Conservation (phyloP, 2,113 vertebrate genomes). For the Tragelaphus buxtoni region DNA sequence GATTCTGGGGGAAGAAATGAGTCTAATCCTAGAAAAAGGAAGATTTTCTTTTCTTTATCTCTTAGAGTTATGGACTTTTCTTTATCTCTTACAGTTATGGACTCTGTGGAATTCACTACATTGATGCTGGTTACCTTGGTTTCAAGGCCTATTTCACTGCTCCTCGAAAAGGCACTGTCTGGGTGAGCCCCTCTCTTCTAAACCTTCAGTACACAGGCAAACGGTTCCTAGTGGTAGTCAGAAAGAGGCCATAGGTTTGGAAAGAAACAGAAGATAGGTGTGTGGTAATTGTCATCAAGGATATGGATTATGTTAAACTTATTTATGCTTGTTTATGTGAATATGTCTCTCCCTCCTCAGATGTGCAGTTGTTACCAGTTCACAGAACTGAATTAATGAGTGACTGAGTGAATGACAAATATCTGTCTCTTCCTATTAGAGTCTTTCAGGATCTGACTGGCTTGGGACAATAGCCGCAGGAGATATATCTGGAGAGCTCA, state of each 20-base stretch:
- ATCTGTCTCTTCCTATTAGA: conserved; percentile 79
- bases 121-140: conserved; percentile 87
- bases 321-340: not conserved
- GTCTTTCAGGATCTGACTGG: conserved; percentile 93
- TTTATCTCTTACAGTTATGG: conserved; percentile 77
- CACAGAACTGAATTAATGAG: not conserved
- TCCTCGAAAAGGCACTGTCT: conserved; percentile 88
- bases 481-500: conserved; percentile 89
- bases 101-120: conserved; percentile 92
- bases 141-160: conserved; percentile 87
- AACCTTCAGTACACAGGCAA: not conserved
- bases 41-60: not conserved
- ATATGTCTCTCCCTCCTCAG: not conserved
- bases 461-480: conserved; percentile 84
- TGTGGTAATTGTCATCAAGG: not conserved
- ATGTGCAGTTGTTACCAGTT: not conserved
- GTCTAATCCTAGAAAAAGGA: not conserved
- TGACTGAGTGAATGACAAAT: not conserved
- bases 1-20: not conserved
- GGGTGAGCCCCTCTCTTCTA: conserved; percentile 84
- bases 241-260: not conserved
- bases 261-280: not conserved
- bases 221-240: not conserved
- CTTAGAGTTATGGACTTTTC: conserved; percentile 76
- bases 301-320: not conserved